Conservation (phyloP, 2,113 vertebrate species). For the Candoia aspera region DNA sequence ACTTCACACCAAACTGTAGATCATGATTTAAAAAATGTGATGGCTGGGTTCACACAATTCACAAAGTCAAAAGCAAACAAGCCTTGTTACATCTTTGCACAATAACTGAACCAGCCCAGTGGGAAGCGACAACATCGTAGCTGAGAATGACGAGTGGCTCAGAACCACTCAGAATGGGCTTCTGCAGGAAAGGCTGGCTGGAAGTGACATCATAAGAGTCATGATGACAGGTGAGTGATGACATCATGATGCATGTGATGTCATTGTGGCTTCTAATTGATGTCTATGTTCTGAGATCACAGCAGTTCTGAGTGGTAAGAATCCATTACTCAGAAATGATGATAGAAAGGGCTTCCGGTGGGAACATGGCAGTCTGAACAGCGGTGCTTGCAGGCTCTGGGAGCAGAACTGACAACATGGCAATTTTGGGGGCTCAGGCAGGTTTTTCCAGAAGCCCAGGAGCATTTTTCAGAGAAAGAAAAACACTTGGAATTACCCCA, state of each 20-base stretch:
- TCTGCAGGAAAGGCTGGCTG: background rate
- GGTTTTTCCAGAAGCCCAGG: too few relatives aligned
- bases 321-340: background rate
- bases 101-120: background rate
- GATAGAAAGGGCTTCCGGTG: too few relatives aligned
- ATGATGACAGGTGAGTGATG: background rate
- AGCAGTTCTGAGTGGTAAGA: background rate
- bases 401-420: too few relatives aligned
- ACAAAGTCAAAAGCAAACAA: background rate
- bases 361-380: too few relatives aligned
- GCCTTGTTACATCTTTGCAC: background rate
- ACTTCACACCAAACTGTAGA: background rate
- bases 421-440: too few relatives aligned
- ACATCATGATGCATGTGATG: background rate
- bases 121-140: background rate
- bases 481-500: too few relatives aligned
- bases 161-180: background rate
- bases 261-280: background rate
- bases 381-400: too few relatives aligned
- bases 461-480: too few relatives aligned
- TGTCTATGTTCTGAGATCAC: background rate
- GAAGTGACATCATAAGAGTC: background rate
- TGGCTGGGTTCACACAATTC: background rate
- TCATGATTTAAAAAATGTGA: background rate
- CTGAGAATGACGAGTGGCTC: background rate